Evolutionary conservation across 1,140 invertebrate genomes (phyloP).

Genomic region (Colletes gigas): DNA sequence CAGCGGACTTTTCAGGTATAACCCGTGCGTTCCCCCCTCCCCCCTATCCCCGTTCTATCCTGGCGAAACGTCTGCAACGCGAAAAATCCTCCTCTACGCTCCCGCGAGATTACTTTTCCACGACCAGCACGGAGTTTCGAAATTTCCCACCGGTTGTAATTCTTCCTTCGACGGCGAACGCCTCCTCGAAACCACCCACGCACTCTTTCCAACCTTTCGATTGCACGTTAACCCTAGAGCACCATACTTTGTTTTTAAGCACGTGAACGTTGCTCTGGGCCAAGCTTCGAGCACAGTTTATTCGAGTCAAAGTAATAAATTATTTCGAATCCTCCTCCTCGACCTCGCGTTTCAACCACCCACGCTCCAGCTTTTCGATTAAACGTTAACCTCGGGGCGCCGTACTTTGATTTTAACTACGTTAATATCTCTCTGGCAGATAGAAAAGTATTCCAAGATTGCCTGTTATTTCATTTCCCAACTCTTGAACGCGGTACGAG

Average conservation of each 20-base stretch:
- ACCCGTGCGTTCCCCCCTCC: not conserved
- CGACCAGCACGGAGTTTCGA: not conserved
- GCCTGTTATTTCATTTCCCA: no score
- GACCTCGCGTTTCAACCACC: not conserved
- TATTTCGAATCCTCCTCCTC: not conserved
- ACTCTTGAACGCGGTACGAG: not conserved
- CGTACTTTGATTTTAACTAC: no score
- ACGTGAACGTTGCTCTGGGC: no score
- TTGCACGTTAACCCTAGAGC: no score
- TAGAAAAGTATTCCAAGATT: no score
- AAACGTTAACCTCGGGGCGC: not conserved
- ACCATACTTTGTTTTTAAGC: no score
- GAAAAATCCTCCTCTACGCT: not conserved
- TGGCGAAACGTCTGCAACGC: no score
- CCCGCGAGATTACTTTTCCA: constrained; percentile 2
- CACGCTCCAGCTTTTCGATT: not conserved
- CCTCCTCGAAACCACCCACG: no score
- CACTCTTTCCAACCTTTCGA: no score
- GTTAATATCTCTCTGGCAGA: no score
- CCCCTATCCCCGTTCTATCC: not conserved
- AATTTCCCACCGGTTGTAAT: not conserved
- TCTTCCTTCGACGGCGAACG: not conserved
- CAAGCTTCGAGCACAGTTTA: no score
- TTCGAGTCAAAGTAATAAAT: no score
- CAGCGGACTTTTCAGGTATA: constrained; percentile 76